A percentile compares a stretch with the other conserved stretches of the same genome.
Evolutionary conservation across 1,140 invertebrate species (phyloP).

Genomic region (Pomphorhynchus laevis): DNA sequence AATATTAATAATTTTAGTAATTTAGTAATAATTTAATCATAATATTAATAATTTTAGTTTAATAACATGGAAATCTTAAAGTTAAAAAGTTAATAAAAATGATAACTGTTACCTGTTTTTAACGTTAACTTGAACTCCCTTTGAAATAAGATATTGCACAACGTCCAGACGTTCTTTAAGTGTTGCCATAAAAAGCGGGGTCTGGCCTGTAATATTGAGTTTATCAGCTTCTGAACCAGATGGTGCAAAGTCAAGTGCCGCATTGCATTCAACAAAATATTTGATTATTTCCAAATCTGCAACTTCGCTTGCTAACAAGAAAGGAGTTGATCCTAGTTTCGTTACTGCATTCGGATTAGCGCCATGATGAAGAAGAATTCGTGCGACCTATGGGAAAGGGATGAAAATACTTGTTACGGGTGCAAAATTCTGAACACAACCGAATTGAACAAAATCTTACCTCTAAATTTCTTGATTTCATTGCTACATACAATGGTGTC

Average conservation of each 20-base stretch:
- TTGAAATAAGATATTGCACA: slow-evolving; percentile 7
- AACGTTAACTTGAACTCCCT: slow-evolving; percentile 7
- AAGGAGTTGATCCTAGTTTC: slow-evolving; percentile 9
- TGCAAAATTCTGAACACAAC: too few relatives aligned
- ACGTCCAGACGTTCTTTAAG: slow-evolving; percentile 9
- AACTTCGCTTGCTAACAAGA: slow-evolving; percentile 9
- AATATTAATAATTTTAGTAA: too few relatives aligned
- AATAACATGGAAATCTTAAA: too few relatives aligned
- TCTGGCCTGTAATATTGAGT: slow-evolving; percentile 9
- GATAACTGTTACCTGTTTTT: too few relatives aligned
- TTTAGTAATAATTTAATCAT: too few relatives aligned
- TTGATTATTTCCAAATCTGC: slow-evolving; percentile 9
- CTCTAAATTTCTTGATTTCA: slow-evolving; percentile 7
- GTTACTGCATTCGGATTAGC: slow-evolving; percentile 9
- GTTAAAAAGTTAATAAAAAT: too few relatives aligned
- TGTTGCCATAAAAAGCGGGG: slow-evolving; percentile 8
- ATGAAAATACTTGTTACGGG: too few relatives aligned
- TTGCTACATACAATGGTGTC: slow-evolving; percentile 10
- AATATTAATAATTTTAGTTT: too few relatives aligned
- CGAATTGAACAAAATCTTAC: too few relatives aligned
- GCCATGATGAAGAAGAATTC: background rate
- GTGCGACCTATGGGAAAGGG: too few relatives aligned
- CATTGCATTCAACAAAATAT: slow-evolving; percentile 7
- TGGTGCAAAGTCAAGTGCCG: slow-evolving; percentile 8
- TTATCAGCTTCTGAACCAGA: slow-evolving; percentile 7